phyloP scores from a whole-genome alignment of 2,888 invertebrate genomes.

The Chaetogeoica ovagalla region DNA sequence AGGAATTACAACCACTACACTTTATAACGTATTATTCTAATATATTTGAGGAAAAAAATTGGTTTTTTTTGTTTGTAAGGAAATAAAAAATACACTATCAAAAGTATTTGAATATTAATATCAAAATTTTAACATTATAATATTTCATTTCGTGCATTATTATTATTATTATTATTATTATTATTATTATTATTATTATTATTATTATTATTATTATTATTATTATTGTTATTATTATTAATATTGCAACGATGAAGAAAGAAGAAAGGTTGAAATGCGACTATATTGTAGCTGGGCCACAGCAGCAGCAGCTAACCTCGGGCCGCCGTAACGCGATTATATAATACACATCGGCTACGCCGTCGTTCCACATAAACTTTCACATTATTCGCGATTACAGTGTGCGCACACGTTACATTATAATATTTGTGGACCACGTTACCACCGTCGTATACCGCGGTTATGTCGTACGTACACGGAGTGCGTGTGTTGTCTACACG shows the following conservation, averaged over 20 bases:
- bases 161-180: not conserved
- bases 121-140: too few species aligned
- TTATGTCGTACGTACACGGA: too few species aligned
- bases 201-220: not conserved
- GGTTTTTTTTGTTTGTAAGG: too few species aligned
- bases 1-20: too few species aligned
- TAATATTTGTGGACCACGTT: not conserved
- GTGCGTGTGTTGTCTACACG: not conserved
- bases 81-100: too few species aligned
- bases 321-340: constrained; percentile 41
- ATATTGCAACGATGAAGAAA: constrained; percentile 11
- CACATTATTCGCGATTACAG: constrained; percentile 17
- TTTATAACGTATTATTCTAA: too few species aligned
- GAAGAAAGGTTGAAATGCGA: constrained; percentile 53
- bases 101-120: too few species aligned
- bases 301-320: constrained; percentile 9
- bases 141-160: too few species aligned
- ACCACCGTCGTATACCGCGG: too few species aligned
- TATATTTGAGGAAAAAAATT: too few species aligned
- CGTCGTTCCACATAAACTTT: constrained; percentile 41
- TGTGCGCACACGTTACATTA: not conserved
- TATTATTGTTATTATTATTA: not conserved
- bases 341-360: too few species aligned
- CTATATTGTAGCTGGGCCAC: not conserved
- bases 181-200: too few species aligned